Conservation (phyloP, 2,888 invertebrate genomes). For the Venusia cambrica region DNA sequence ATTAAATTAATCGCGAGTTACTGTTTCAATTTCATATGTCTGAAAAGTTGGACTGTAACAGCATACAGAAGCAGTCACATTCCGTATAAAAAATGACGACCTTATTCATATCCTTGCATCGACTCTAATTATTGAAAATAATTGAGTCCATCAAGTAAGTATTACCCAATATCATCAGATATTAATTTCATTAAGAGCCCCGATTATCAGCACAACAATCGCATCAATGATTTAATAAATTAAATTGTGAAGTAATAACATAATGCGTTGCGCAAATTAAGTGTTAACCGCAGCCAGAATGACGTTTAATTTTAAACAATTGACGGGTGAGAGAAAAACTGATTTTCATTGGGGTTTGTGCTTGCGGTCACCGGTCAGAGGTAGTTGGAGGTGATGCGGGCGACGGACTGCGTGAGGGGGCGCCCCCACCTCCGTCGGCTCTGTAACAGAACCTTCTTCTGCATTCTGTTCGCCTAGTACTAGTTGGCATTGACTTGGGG, state of each 20-base stretch:
- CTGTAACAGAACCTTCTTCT: conserved; percentile 50
- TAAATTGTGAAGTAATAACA: conserved; percentile 72
- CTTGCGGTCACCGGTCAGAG: conserved; percentile 46
- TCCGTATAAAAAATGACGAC: conserved; percentile 7
- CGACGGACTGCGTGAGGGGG: conserved; percentile 28
- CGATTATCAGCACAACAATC: conserved; percentile 68
- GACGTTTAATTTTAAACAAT: conserved; percentile 78
- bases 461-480: conserved; percentile 62
- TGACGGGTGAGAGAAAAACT: conserved; percentile 67
- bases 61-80: too few species aligned
- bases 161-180: conserved; percentile 48
- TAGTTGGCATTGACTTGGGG: conserved; percentile 78
- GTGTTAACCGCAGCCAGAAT: conserved; percentile 72
- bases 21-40: conserved; percentile 5
- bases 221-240: conserved; percentile 69
- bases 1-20: conserved; percentile 10
- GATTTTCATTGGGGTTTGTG: conserved; percentile 59
- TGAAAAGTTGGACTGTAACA: too few species aligned
- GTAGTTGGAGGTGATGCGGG: conserved; percentile 39
- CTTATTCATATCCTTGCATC: conserved; percentile 20
- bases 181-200: conserved; percentile 73
- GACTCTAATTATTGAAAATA: conserved; percentile 32
- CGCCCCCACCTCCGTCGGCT: conserved; percentile 32
- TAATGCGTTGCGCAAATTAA: conserved; percentile 72
- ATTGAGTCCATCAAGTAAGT: conserved; percentile 40